A percentile compares a stretch with the other conserved stretches of the same genome.
Conservation (phyloP, 2,113 vertebrate species). For the Phrynocephalus versicolor region DNA sequence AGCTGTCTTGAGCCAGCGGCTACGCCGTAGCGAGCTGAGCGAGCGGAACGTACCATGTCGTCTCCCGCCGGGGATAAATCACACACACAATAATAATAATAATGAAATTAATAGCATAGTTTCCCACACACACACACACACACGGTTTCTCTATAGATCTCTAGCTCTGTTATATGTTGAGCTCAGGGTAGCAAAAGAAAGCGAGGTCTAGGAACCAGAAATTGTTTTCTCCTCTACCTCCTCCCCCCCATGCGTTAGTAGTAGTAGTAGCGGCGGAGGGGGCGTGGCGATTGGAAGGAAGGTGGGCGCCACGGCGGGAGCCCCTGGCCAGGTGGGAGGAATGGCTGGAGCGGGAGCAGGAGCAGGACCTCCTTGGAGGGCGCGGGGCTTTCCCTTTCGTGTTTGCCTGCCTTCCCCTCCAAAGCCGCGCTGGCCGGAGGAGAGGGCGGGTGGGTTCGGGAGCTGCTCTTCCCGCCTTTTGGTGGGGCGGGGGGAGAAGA, state of each 20-base stretch:
- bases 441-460: too few relatives aligned
- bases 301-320: neutral
- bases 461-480: too few relatives aligned
- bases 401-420: neutral
- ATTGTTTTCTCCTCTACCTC: accelerated
- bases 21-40: conserved; percentile 41
- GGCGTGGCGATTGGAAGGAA: neutral
- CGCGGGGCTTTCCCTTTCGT: neutral
- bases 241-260: neutral
- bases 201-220: neutral
- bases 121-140: neutral
- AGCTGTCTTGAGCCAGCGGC: conserved; percentile 31
- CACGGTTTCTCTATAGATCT: too few relatives aligned
- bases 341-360: too few relatives aligned
- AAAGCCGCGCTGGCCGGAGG: neutral
- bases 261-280: neutral
- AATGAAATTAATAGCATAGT: neutral
- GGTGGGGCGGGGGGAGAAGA: too few relatives aligned
- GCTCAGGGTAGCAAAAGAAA: neutral
- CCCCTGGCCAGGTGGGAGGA: too few relatives aligned
- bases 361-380: too few relatives aligned
- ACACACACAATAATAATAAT: neutral
- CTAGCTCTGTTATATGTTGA: neutral
- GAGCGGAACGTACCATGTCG: conserved; percentile 2
- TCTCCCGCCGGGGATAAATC: accelerated